Base-by-base conservation (phyloP, 2,888 invertebrate genomes). In the Aporophyla lueneburgensis region DNA sequence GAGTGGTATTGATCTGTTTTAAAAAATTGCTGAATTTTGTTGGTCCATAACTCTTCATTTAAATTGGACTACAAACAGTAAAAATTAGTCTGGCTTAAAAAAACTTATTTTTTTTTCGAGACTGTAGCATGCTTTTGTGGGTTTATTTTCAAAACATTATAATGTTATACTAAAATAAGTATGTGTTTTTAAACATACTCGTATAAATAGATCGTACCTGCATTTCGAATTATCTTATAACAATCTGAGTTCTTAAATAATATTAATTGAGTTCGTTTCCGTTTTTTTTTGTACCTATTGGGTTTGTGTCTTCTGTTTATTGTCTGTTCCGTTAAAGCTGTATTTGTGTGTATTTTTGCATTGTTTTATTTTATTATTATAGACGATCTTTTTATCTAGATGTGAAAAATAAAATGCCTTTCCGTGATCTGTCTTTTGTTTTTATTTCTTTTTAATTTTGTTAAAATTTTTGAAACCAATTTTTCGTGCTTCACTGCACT, bases 321-420 rank as follows among this genome's bases (percentile, higher is more conserved):
- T 78, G 27, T 76, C 16, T 71, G 59, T 72, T 62, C 21, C 72
- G 63, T 74, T 84, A 66, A 56, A 69, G 66, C 33, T 77, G 16
- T 59, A 43, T 67, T 65, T 76, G 19, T 81, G 53, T 78, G 12
- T 77, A 71, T 65, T 62, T 21, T 76, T 76, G 62, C 80, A 53
- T 56, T 72, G 24, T 78, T 70, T 70, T 76, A 63, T 74, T 83
- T 74, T 21, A 70, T 40, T 70, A 58, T 24, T 79, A 40, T 49
- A 54, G 40, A 58, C 24, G 24, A 72, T 66, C n/a, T 63, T 56
- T 53, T 46, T 70, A 72, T 56, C 67, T 67, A 24, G 53, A 66
- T 80, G 74, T 86, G 62, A 83, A 72, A 76, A 80, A 82, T 83
- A 81, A 88, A 88, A 80, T 76, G 87, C 87, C 87, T 80, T 66